phyloP scores from a whole-genome alignment of 2,797 vertebrate genomes.

The Pitangus sulphuratus region DNA sequence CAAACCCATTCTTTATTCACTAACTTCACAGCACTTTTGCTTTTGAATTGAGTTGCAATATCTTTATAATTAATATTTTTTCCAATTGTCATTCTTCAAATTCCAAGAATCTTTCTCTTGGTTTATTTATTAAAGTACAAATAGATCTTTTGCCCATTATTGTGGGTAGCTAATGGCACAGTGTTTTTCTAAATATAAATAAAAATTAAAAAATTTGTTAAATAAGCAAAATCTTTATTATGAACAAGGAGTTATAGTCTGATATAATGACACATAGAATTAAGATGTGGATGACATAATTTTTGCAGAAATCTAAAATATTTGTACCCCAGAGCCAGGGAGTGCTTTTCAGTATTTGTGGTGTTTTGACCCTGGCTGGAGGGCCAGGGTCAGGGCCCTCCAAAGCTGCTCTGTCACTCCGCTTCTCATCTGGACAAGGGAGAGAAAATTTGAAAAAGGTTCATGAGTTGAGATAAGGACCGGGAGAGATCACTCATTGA shows the following conservation, averaged over 20 bases:
- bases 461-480: not conserved
- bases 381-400: not conserved
- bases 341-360: not conserved
- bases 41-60: not conserved
- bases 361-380: not conserved
- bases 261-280: not conserved
- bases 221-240: not conserved
- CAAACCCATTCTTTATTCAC: not conserved
- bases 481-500: rapidly evolving
- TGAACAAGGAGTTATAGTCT: not conserved
- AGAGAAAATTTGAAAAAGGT: not conserved
- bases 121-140: not conserved
- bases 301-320: not conserved
- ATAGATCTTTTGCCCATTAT: not conserved
- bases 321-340: not conserved
- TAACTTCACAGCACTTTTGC: not conserved
- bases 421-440: not conserved
- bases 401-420: not conserved
- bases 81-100: not conserved
- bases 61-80: not conserved
- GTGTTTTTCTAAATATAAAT: not conserved
- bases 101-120: not conserved
- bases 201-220: not conserved
- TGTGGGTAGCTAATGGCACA: not conserved
- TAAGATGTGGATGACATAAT: not conserved